phyloP scores from a whole-genome alignment of 2,888 invertebrate genomes.

The Lasioglossum zephyrum region DNA sequence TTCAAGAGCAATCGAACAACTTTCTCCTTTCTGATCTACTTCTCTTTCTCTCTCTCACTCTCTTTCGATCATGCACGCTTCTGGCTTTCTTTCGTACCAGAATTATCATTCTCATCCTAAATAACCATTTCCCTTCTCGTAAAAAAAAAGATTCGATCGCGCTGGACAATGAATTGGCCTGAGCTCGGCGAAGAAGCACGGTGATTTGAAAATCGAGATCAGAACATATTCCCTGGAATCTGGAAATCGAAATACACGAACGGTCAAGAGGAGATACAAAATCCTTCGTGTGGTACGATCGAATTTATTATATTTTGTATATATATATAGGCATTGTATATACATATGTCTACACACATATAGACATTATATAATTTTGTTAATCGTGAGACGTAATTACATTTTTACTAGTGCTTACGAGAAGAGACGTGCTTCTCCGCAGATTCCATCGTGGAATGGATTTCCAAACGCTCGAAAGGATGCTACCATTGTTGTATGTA shows the following conservation, averaged over 20 bases:
- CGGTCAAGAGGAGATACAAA: slow-evolving; percentile 33
- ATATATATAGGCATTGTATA: not conserved
- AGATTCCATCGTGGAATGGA: slow-evolving; percentile 59
- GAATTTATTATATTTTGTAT: slow-evolving; percentile 14
- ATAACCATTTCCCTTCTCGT: slow-evolving; percentile 31
- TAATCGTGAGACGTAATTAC: slow-evolving; percentile 30
- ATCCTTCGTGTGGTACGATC: slow-evolving; percentile 28
- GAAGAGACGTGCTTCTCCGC: slow-evolving; percentile 58
- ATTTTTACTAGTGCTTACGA: slow-evolving; percentile 33
- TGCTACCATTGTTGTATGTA: slow-evolving; percentile 54
- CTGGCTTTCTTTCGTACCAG: slow-evolving; percentile 28
- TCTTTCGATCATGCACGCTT: slow-evolving; percentile 22
- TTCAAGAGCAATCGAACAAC: slow-evolving; percentile 61
- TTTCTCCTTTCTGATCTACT: slow-evolving; percentile 36
- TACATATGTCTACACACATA: not conserved
- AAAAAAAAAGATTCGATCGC: slow-evolving; percentile 58
- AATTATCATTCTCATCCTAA: slow-evolving; percentile 24
- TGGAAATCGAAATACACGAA: slow-evolving; percentile 54
- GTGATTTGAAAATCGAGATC: slow-evolving; percentile 55
- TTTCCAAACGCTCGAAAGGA: slow-evolving; percentile 63
- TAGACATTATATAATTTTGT: slow-evolving; percentile 19
- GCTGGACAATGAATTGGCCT: slow-evolving; percentile 52
- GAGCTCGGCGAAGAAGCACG: slow-evolving; percentile 58
- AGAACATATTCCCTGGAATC: slow-evolving; percentile 59
- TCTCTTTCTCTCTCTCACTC: slow-evolving; percentile 12